Evolutionary conservation across 2,113 vertebrate genomes (phyloP).

Genomic region (Cebidichthys violaceus): DNA sequence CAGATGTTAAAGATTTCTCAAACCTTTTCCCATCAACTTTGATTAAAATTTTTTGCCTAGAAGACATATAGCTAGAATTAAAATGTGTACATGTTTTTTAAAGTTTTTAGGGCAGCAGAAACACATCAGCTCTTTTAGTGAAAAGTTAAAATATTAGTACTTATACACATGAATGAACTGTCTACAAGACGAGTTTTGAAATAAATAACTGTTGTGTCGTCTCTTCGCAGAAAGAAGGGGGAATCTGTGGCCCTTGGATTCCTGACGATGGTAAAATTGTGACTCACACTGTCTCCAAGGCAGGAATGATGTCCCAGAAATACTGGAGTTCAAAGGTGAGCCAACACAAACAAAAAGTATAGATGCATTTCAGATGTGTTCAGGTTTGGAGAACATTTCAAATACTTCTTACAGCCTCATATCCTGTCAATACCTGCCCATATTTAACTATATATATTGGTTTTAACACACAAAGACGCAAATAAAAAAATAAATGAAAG

Average conservation of each 20-base stretch:
- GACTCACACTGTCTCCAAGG: slow-evolving; percentile 85
- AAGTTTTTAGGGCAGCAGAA: neutral
- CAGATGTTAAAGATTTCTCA: neutral
- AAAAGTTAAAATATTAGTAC: neutral
- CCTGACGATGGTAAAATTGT: slow-evolving; percentile 86
- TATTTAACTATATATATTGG: neutral
- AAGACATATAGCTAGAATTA: neutral
- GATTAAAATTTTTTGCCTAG: neutral
- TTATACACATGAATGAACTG: neutral
- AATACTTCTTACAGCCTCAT: neutral
- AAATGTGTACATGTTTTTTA: neutral
- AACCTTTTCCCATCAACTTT: neutral
- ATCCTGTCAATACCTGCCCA: neutral
- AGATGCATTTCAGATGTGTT: neutral
- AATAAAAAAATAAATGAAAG: neutral
- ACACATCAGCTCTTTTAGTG: neutral
- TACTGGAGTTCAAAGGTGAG: slow-evolving; percentile 85
- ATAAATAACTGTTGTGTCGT: neutral
- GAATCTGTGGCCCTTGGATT: slow-evolving; percentile 85
- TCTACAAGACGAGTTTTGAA: neutral
- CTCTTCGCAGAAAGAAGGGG: slow-evolving; percentile 74
- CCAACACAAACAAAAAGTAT: neutral
- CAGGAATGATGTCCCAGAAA: slow-evolving; percentile 82
- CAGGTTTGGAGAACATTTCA: neutral
- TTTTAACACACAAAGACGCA: neutral